phyloP scores from a whole-genome alignment of 2,888 invertebrate species.

The Eilema sororculum region DNA sequence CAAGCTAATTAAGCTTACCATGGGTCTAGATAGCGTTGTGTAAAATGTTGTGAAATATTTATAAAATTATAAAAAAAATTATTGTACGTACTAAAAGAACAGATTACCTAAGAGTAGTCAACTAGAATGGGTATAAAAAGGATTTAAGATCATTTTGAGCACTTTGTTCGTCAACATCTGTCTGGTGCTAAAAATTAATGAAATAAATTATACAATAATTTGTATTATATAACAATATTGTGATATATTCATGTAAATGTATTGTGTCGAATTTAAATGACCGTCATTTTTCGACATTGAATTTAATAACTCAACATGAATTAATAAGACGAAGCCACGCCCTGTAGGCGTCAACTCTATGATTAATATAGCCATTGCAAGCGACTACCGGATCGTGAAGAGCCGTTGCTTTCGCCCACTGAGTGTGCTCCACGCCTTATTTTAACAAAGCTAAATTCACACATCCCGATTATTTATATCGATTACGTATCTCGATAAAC shows the following conservation, averaged over 20 bases:
- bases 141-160: too few relatives aligned
- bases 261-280: conserved; percentile 48
- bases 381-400: conserved; percentile 76
- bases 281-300: conserved; percentile 70
- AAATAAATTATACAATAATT: neutral
- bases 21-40: too few relatives aligned
- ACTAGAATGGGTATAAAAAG: too few relatives aligned
- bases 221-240: neutral
- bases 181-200: too few relatives aligned
- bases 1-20: too few relatives aligned
- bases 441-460: conserved; percentile 65
- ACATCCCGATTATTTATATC: conserved; percentile 71
- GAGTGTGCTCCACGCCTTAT: conserved; percentile 66
- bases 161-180: too few relatives aligned
- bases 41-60: too few relatives aligned
- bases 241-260: conserved; percentile 28
- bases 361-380: conserved; percentile 79
- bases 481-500: conserved; percentile 63
- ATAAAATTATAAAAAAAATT: too few relatives aligned
- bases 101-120: too few relatives aligned
- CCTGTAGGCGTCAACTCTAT: conserved; percentile 81
- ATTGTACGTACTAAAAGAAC: too few relatives aligned
- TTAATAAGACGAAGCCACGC: conserved; percentile 83
- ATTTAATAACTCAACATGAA: conserved; percentile 80
- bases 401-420: conserved; percentile 65